phyloP scores from a whole-genome alignment of 2,113 vertebrate species.

The Platanista minor region DNA sequence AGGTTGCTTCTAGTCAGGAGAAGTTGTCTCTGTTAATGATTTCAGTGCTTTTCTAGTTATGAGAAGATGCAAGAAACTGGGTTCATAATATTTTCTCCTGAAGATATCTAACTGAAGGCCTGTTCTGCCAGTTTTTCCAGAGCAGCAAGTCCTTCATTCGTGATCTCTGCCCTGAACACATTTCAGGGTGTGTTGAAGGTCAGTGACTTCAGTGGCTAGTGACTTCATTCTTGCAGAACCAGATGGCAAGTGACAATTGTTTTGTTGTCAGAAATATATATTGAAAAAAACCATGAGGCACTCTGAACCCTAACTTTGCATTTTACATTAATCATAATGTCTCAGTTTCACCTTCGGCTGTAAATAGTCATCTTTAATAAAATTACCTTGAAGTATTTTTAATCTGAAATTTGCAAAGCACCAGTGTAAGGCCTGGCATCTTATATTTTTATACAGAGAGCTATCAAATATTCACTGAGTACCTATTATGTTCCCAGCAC shows the following conservation, averaged over 20 bases:
- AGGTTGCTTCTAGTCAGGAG: neutral
- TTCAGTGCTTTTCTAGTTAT: neutral
- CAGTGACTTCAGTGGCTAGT: neutral
- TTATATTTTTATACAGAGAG: neutral
- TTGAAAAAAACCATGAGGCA: neutral
- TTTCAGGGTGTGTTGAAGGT: neutral
- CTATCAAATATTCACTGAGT: neutral
- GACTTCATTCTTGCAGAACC: neutral
- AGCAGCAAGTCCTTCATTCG: neutral
- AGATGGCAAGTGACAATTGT: neutral
- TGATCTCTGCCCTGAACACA: neutral
- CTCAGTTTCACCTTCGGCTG: neutral
- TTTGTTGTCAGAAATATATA: neutral
- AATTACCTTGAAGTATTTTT: neutral
- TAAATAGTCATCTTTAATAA: neutral
- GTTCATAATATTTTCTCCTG: neutral
- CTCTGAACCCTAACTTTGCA: neutral
- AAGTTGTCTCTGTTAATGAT: neutral
- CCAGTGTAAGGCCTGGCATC: neutral
- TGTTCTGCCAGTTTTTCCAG: neutral
- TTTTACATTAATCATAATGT: neutral
- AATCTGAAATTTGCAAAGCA: neutral
- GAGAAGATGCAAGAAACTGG: neutral
- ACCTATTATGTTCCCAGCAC: neutral
- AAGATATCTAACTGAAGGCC: neutral